Evolutionary conservation across 2,888 invertebrate species (phyloP).

Genomic region (Dicyrtoma fusca): DNA sequence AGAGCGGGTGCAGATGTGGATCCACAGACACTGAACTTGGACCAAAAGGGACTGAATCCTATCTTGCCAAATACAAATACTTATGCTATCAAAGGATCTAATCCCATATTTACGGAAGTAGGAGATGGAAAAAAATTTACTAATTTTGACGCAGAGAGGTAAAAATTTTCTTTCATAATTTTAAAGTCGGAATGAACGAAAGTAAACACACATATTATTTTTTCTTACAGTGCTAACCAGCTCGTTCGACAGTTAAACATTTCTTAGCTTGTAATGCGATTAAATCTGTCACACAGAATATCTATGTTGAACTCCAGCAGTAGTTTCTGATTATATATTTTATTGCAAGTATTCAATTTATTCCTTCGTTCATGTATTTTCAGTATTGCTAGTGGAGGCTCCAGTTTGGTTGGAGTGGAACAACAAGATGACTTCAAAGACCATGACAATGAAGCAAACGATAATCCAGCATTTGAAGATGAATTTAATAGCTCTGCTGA

Average conservation of each 20-base stretch:
- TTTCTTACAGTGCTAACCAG: too few relatives aligned
- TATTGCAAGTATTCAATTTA: neutral
- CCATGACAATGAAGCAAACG: slow-evolving; percentile 3
- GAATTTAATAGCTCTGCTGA: slow-evolving; percentile 10
- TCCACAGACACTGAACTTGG: neutral
- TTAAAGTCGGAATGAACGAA: too few relatives aligned
- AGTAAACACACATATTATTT: too few relatives aligned
- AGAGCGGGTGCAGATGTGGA: slow-evolving; percentile 36
- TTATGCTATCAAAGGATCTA: neutral
- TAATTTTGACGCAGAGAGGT: slow-evolving; percentile 23
- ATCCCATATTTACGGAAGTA: slow-evolving; percentile 23
- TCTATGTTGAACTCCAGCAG: too few relatives aligned
- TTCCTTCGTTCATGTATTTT: neutral
- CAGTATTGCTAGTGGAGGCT: slow-evolving; percentile 22
- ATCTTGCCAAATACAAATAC: slow-evolving; percentile 20
- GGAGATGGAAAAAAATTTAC: neutral
- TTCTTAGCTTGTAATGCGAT: too few relatives aligned
- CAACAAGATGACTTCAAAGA: slow-evolving; percentile 18
- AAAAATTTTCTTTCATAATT: too few relatives aligned
- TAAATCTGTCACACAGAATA: too few relatives aligned
- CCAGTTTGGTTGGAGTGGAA: slow-evolving; percentile 15
- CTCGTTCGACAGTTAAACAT: too few relatives aligned
- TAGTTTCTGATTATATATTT: too few relatives aligned
- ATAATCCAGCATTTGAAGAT: slow-evolving; percentile 27
- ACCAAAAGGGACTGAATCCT: neutral